Evolutionary conservation across 2,113 vertebrate genomes (phyloP), one percentile per base, ranked within the genome.

Genomic region (Genyomyrus donnyi): DNA sequence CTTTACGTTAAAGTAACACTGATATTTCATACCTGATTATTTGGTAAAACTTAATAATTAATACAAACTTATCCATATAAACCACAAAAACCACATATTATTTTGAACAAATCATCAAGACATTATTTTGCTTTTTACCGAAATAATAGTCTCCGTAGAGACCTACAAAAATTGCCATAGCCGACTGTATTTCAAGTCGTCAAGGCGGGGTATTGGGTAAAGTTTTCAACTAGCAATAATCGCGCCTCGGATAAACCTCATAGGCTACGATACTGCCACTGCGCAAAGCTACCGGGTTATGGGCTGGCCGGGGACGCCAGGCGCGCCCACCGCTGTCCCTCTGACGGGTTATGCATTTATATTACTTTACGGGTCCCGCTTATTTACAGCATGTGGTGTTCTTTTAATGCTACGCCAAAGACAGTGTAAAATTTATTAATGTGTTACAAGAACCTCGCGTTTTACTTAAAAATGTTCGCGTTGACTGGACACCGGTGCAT

Each of bases 251-350:
- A 88, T 90, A 52, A 74, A 88, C 90, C 85, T 90, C 85, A 88
- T 88, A 42, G 87, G 87, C 90, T 89, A 90, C 90, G 90, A 90
- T 90, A 90, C 90, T 91, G 90, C 90, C 90, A 91, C 90, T 90
- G 89, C 89, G 89, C 80, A 90, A 90, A 87, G 84, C 66, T 90
- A 5, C 11, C 3, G 1, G 1, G 1, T 13, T 3, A 27, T 0
- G 0, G 6, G 39, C 24, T 9, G 45, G 11, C 42, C 39, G 42
- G 83, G 19, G 19, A 46, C 45, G 35, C 21, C 83, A 46, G 21
- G 15, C 83, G 24, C 9, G 45, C 5, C 24, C 45, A 3, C 21
- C 0, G 9, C 46, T n/a, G 24, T 85, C 83, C 45, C 45, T 4
- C 19, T 49, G 2, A 85, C 42, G 83, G 83, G 39, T n/a, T n/a